Percentiles rank a stretch among this genome's conserved stretches.
These are phyloP conservation scores for Rhopalosiphum nymphaeae DNA, from an alignment of 2,888 invertebrate genomes.

Conservation along the genomic window DNA sequence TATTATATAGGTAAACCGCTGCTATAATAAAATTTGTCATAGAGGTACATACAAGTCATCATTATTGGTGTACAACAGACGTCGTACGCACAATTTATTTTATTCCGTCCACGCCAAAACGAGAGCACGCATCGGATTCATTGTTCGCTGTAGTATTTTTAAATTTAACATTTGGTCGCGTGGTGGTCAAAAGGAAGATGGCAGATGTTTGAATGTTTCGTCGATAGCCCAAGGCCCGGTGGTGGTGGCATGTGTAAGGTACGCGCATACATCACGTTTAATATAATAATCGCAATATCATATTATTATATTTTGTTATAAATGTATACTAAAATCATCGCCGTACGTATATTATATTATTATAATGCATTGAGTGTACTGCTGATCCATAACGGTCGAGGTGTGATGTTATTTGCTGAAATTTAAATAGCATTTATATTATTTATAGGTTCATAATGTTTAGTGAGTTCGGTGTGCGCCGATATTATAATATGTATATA, in stretches of 20 bases:
- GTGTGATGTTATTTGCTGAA: background rate
- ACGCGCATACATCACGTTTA: background rate
- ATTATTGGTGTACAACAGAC: background rate
- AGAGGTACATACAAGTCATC: background rate
- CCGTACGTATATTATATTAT: background rate
- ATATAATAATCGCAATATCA: conserved; percentile 16
- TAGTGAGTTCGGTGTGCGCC: background rate
- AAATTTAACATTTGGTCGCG: conserved; percentile 58
- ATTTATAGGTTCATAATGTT: background rate
- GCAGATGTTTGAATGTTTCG: conserved; percentile 59
- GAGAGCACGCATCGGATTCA: conserved; percentile 37
- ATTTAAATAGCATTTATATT: background rate
- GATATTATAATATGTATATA: background rate
- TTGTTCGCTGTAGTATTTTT: conserved; percentile 44
- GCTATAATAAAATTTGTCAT: background rate
- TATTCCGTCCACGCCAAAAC: background rate
- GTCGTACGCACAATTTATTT: background rate
- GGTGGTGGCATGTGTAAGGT: background rate
- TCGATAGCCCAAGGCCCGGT: conserved; percentile 48
- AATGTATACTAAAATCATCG: background rate
- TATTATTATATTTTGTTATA: background rate
- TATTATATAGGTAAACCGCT: background rate
- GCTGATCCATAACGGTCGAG: background rate
- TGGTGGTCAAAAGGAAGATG: conserved; percentile 49
- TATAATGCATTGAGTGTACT: background rate